Evolutionary conservation across 1,140 invertebrate genomes (phyloP).

Genomic region (Zeugodacus cucurbitae): DNA sequence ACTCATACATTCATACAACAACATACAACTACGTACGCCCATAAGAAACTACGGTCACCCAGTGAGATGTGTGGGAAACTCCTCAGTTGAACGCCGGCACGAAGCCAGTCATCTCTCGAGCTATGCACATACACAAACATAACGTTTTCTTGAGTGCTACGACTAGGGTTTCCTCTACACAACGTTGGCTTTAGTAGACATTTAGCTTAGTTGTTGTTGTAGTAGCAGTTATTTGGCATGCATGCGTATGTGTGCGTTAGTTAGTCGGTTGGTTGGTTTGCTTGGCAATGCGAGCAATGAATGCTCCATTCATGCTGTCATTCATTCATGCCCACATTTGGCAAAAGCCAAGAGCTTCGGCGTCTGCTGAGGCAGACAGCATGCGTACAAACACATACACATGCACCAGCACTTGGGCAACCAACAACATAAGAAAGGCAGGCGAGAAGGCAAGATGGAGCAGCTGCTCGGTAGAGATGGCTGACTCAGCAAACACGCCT

Average conservation of each 20-base stretch:
- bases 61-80: not conserved
- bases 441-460: not conserved
- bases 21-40: not conserved
- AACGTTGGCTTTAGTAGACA: not conserved
- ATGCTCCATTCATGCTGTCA: not conserved
- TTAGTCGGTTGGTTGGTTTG: not conserved
- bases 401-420: not conserved
- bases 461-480: not conserved
- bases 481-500: not conserved
- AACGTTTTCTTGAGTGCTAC: constrained; percentile 5
- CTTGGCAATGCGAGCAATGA: not conserved
- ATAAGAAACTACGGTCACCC: not conserved
- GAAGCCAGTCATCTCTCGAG: not conserved
- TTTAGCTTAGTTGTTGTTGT: not conserved
- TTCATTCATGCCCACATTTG: constrained; percentile 37
- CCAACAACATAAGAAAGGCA: not conserved
- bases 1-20: not conserved
- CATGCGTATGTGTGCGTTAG: not conserved
- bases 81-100: not conserved
- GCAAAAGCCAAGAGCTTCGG: not conserved
- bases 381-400: not conserved
- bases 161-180: not conserved
- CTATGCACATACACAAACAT: not conserved
- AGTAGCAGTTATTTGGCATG: not conserved
- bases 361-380: not conserved